Base-by-base conservation (phyloP, 1,140 invertebrate species). In the Acarapis woodi region DNA sequence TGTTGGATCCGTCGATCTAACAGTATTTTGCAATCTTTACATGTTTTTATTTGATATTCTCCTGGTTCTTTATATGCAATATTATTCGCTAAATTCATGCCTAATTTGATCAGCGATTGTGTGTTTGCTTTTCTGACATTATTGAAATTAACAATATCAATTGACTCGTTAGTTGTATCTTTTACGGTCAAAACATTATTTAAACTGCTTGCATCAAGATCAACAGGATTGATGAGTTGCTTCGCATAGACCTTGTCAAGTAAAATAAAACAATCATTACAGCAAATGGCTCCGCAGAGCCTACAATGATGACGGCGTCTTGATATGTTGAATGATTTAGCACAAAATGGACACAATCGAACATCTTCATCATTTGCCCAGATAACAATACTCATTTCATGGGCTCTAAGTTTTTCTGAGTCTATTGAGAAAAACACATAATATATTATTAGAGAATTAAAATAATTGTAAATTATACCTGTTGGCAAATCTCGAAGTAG, bases 241-340 rank as follows among this genome's bases (percentile, higher is more conserved):
- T 80, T 68, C 39, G 82, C 85, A 56, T 70, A 67, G 35, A 66
- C 59, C 48, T 82, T 61, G 25, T 73, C 65, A 41, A 96, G 58
- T 57, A 88, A 90, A 42, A 70, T 58, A 12, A 83, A 93, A 54
- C 88, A 97, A 45, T 73, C 68, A 52, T 85, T 65, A 55, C 88
- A 97, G 63, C 94, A 75, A 39, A 97, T 73, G 35, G 73, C 73
- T 1, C 90, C 88, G 62, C 88, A 96, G 4, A 96, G 59, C 44
- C 88, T 61, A 51, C 88, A 97, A 56, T 97, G 88, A 60, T 96
- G 88, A 53, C 87, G 76, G 40, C 87, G 60, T 37, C 77, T 63
- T 1, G 79, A 69, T 23, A 94, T 51, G 47, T 73, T 71, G 53
- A 97, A 97, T 32, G 65, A 65, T 51, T 69, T 70, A 3, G 76